Conservation (phyloP, 2,797 vertebrate genomes). For the Apogon talboti region DNA sequence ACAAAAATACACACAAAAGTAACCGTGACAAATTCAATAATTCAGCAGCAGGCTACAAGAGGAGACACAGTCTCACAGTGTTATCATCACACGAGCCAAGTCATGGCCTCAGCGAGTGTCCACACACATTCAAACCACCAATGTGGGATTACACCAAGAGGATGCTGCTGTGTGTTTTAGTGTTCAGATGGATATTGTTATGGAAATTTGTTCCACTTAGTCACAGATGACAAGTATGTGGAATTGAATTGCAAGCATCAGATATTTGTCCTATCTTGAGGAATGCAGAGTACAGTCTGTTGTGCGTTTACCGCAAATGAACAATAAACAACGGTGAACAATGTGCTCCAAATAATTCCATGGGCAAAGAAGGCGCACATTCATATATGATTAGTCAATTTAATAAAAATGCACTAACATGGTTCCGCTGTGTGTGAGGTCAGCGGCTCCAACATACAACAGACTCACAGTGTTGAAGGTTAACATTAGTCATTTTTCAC, state of each 20-base stretch:
- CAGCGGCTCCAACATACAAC: conserved; percentile 28
- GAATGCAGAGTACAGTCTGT: conserved; percentile 23
- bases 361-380: conserved; percentile 7
- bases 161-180: conserved; percentile 26
- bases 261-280: conserved; percentile 4
- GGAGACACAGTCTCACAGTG: conserved; percentile 68
- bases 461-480: conserved; percentile 45
- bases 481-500: conserved; percentile 54
- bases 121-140: conserved; percentile 38
- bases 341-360: conserved; percentile 17
- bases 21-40: conserved; percentile 65
- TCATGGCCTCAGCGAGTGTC: conserved; percentile 51
- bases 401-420: conserved; percentile 15
- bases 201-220: conserved; percentile 30
- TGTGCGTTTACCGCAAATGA: conserved; percentile 45
- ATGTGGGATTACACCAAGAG: conserved; percentile 8
- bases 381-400: conserved; percentile 24
- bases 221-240: conserved; percentile 12
- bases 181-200: conserved; percentile 29
- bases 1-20: conserved; percentile 34
- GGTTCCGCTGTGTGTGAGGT: conserved; percentile 19
- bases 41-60: conserved; percentile 56
- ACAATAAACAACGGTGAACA: conserved; percentile 29
- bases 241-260: conserved; percentile 9
- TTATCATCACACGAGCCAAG: conserved; percentile 67